These are phyloP conservation scores for Phaonia tiefii DNA, from an alignment of 2,888 invertebrate species.

Conservation along the genomic window DNA sequence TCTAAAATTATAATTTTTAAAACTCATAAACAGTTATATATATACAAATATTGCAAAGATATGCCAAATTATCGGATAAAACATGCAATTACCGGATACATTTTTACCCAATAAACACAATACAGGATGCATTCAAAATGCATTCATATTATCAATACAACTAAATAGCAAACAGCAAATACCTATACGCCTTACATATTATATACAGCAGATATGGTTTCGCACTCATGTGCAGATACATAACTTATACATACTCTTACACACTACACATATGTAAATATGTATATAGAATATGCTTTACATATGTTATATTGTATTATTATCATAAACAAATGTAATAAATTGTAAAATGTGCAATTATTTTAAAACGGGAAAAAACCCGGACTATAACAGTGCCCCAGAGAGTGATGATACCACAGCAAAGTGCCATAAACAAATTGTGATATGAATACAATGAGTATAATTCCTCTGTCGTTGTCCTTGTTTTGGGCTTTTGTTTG, in stretches of 20 bases:
- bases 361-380: conserved; percentile 66
- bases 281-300: too few species aligned
- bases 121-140: too few species aligned
- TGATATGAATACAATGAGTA: conserved; percentile 38
- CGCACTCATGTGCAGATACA: conserved; percentile 17
- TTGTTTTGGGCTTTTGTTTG: neutral
- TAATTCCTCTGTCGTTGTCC: neutral
- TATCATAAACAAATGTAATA: conserved; percentile 72
- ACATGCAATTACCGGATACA: conserved; percentile 11
- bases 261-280: conserved; percentile 30
- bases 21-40: conserved; percentile 5
- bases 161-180: too few species aligned
- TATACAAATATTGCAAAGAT: too few species aligned
- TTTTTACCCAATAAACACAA: neutral
- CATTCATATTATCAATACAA: too few species aligned
- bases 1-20: neutral
- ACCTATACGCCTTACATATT: too few species aligned
- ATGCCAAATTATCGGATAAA: neutral
- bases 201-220: too few species aligned
- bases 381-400: conserved; percentile 67
- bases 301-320: conserved; percentile 32
- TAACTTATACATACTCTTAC: neutral
- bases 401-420: conserved; percentile 51
- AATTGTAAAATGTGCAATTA: conserved; percentile 72
- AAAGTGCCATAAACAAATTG: conserved; percentile 34